Evolutionary conservation across 2,113 vertebrate genomes (phyloP).

Genomic region (Passer montanus): DNA sequence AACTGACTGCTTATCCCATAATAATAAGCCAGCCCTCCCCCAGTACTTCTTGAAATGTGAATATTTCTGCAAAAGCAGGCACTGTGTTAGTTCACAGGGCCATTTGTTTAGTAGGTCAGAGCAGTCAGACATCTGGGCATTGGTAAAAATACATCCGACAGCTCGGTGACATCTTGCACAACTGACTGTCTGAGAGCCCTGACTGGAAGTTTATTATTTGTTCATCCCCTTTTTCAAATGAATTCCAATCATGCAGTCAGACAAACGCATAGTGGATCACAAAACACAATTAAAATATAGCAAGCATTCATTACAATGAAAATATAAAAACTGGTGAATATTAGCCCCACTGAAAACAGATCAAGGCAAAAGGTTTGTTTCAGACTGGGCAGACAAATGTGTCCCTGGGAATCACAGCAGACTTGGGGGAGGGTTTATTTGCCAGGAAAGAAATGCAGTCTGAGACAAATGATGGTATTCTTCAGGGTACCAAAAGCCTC

Average conservation of each 20-base stretch:
- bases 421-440: background rate
- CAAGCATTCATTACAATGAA: background rate
- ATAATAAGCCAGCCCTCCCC: background rate
- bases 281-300: background rate
- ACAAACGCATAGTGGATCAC: background rate
- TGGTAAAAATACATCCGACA: background rate
- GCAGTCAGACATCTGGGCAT: conserved; percentile 18
- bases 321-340: background rate
- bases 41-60: background rate
- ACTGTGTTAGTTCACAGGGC: background rate
- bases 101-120: conserved; percentile 39
- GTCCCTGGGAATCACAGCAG: background rate
- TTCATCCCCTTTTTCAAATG: background rate
- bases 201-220: background rate
- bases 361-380: background rate
- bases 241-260: background rate
- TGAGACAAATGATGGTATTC: background rate
- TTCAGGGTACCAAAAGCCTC: background rate
- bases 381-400: background rate
- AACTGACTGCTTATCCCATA: background rate
- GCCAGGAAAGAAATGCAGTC: background rate
- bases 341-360: background rate
- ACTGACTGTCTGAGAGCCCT: background rate
- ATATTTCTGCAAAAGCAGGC: conserved; percentile 26
- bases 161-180: background rate